Percentiles rank a stretch among this genome's conserved stretches.
Evolutionary conservation across 2,797 vertebrate species (phyloP).

Genomic region (Cyprinodon diabolis): DNA sequence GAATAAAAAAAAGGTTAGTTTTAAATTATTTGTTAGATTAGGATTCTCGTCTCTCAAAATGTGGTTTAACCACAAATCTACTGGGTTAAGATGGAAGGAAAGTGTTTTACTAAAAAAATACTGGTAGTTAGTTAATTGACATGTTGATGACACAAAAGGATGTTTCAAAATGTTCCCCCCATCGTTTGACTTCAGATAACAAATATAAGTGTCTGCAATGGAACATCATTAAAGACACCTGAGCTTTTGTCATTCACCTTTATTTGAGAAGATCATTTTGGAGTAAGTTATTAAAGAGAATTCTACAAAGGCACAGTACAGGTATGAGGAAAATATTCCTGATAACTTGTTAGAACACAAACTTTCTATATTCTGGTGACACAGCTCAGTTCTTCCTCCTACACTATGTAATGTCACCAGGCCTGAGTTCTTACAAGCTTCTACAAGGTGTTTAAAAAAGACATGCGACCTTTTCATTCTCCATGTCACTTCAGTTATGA

Average conservation of each 20-base stretch:
- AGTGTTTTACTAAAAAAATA: background rate
- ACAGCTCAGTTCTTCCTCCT: background rate
- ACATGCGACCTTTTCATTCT: constrained; percentile 21
- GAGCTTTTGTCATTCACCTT: background rate
- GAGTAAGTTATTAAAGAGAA: background rate
- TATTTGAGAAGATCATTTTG: background rate
- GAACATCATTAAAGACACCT: background rate
- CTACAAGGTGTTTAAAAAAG: constrained; percentile 17
- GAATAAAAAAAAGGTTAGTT: background rate
- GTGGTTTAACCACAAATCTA: background rate
- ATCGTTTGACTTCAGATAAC: background rate
- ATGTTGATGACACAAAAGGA: background rate
- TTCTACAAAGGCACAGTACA: background rate
- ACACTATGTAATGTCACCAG: background rate
- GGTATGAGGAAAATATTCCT: background rate
- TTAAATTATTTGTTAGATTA: background rate
- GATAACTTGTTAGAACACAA: background rate
- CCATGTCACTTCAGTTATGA: background rate
- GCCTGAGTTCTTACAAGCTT: background rate
- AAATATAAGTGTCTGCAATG: too few relatives aligned
- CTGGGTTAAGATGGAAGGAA: background rate
- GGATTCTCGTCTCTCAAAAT: background rate
- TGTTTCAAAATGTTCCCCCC: too few relatives aligned
- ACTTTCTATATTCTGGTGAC: background rate
- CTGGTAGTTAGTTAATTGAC: background rate